phyloP scores from a whole-genome alignment of 2,113 vertebrate genomes.

The Ellobius talpinus region DNA sequence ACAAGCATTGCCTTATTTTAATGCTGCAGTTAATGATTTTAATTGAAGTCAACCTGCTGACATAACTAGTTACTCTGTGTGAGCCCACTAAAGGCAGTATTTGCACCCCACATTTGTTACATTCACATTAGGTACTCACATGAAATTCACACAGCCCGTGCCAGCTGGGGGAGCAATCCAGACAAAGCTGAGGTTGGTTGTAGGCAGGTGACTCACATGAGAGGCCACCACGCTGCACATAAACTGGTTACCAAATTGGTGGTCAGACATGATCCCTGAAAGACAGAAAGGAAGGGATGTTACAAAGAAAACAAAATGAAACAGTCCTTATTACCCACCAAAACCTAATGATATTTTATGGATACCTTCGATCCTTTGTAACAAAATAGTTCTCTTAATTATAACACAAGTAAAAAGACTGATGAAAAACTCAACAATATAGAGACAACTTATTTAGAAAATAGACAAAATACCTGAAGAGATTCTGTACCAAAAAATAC shows the following conservation, averaged over 20 bases:
- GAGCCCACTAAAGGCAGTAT: not conserved
- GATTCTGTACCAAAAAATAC: not conserved
- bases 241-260: conserved; percentile 97
- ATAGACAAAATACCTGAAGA: not conserved
- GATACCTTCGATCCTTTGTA: not conserved
- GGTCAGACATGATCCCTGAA: conserved; percentile 95
- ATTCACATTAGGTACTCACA: conserved; percentile 88
- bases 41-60: not conserved
- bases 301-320: conserved; percentile 40
- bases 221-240: conserved; percentile 99
- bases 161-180: conserved; percentile 98
- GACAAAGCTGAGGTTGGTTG: conserved; percentile 97
- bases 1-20: not conserved
- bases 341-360: not conserved
- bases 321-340: not conserved
- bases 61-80: not conserved
- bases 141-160: conserved; percentile 99
- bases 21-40: not conserved
- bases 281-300: conserved; percentile 39
- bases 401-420: conserved; percentile 3
- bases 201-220: conserved; percentile 96
- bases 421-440: conserved; percentile 20
- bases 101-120: not conserved
- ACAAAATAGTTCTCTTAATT: not conserved
- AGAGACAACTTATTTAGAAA: not conserved